Conservation (phyloP, 2,797 vertebrate species). For the Xiphorhynchus erythropygius region DNA sequence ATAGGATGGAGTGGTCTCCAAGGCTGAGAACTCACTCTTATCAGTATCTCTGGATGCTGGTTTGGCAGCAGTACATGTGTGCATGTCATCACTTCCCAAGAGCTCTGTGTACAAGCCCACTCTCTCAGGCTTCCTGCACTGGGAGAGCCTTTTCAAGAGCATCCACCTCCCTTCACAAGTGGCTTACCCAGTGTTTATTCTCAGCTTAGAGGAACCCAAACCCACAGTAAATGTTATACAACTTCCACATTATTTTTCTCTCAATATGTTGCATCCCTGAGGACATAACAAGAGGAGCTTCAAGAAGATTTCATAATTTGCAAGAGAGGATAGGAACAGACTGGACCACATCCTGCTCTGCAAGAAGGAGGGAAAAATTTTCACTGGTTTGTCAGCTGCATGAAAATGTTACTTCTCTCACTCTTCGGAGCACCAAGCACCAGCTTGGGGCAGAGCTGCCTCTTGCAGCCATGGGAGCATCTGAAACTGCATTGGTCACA, state of each 20-base stretch:
- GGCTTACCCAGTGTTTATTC: not conserved
- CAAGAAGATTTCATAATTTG: not conserved
- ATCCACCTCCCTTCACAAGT: not conserved
- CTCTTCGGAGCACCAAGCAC: not conserved
- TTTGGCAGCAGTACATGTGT: not conserved
- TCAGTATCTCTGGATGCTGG: not conserved
- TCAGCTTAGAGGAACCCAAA: not conserved
- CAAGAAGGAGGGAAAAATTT: not conserved
- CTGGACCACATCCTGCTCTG: not conserved
- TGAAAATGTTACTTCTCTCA: not conserved
- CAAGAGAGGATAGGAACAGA: not conserved
- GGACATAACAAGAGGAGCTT: not conserved
- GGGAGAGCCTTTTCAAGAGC: not conserved
- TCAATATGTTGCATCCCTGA: not conserved
- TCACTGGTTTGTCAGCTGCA: not conserved
- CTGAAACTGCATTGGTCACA: not conserved
- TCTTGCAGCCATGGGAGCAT: not conserved
- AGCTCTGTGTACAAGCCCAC: fast-evolving
- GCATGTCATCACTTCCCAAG: not conserved
- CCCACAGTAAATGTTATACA: not conserved
- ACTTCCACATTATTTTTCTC: not conserved
- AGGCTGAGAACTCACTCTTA: not conserved
- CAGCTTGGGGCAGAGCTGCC: not conserved
- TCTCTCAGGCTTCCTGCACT: not conserved
- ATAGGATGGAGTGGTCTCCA: not conserved